phyloP scores from a whole-genome alignment of 1,140 invertebrate genomes.

The Drosophila takahashii region DNA sequence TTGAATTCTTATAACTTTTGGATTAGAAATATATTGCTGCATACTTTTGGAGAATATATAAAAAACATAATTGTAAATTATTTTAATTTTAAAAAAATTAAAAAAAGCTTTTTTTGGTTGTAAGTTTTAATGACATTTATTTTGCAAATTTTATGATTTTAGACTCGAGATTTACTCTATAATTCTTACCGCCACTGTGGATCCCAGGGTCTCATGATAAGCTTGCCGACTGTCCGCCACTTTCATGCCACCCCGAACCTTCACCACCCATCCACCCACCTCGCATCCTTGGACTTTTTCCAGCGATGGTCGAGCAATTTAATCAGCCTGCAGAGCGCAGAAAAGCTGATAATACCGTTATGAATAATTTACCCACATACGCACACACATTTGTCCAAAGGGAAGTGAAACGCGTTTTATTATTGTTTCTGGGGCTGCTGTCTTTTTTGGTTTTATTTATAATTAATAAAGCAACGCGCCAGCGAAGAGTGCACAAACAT shows the following conservation, averaged over 20 bases:
- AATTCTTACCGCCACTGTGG: conserved; percentile 1
- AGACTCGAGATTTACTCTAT: not conserved
- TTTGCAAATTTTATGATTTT: too few species aligned
- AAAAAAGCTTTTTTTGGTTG: too few species aligned
- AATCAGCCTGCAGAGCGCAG: conserved; percentile 65
- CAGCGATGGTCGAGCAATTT: conserved; percentile 65
- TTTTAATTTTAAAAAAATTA: too few species aligned
- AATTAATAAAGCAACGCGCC: conserved; percentile 62
- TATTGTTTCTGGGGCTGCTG: conserved; percentile 47
- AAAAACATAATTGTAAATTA: too few species aligned
- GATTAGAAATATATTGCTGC: too few species aligned
- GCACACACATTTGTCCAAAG: not conserved
- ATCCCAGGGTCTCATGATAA: conserved; percentile 28
- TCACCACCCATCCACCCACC: not conserved
- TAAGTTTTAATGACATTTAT: too few species aligned
- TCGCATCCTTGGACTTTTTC: conserved; percentile 16
- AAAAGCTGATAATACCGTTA: conserved; percentile 78
- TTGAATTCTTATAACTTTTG: too few species aligned
- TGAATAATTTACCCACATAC: conserved; percentile 71
- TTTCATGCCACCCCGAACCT: not conserved
- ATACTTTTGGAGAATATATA: too few species aligned
- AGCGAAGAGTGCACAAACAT: conserved; percentile 19
- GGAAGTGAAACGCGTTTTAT: conserved; percentile 34
- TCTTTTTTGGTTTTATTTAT: conserved; percentile 60
- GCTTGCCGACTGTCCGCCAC: conserved; percentile 25